Conservation (phyloP, 2,888 invertebrate genomes). For the Drosophila kanekoi region DNA sequence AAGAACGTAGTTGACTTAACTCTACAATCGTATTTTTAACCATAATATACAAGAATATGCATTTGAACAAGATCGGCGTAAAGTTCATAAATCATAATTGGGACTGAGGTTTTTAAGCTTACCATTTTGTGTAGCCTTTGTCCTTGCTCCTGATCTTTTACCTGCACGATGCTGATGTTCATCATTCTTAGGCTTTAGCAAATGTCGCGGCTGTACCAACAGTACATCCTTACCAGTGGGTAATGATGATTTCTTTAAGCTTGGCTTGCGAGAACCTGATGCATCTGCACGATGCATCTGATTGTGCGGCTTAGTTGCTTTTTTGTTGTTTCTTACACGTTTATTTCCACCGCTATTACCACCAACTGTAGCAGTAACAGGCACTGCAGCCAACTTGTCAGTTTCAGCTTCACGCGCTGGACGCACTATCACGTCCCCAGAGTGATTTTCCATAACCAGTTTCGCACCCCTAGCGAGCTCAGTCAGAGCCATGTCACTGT, state of each 20-base stretch:
- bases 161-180: conserved; percentile 64
- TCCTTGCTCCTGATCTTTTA: conserved; percentile 74
- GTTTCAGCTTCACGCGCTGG: conserved; percentile 70
- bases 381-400: conserved; percentile 11
- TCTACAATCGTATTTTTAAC: no score
- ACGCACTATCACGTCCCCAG: conserved; percentile 71
- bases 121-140: conserved; percentile 62
- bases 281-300: conserved; percentile 43
- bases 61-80: no score
- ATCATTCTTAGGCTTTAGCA: conserved; percentile 74
- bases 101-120: conserved; percentile 6
- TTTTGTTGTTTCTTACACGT: conserved; percentile 73
- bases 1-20: no score
- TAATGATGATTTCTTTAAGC: conserved; percentile 52
- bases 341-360: conserved; percentile 26
- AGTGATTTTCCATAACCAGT: conserved; percentile 59
- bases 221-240: conserved; percentile 50
- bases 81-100: no score
- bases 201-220: conserved; percentile 73
- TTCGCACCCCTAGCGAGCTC: conserved; percentile 50
- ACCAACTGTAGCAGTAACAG: conserved; percentile 4
- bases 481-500: conserved; percentile 23
- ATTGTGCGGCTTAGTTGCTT: conserved; percentile 66
- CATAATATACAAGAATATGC: no score
- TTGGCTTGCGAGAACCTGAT: conserved; percentile 30